phyloP scores from a whole-genome alignment of 2,888 invertebrate species.

The Lamellibrachia satsuma region DNA sequence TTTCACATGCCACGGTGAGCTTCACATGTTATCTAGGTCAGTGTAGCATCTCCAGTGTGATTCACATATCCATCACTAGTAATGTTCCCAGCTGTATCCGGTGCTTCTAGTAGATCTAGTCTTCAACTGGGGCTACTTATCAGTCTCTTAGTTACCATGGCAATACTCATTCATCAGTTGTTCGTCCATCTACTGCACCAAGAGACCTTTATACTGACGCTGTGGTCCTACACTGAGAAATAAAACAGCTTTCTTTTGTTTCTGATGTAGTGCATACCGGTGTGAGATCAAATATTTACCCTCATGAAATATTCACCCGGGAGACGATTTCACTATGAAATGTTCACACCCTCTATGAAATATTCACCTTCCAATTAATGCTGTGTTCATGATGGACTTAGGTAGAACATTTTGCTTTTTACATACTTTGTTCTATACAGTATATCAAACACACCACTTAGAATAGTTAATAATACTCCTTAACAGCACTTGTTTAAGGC shows the following conservation, averaged over 20 bases:
- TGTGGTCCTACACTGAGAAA: background rate
- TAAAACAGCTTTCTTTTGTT: background rate
- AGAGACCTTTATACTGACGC: background rate
- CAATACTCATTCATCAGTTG: background rate
- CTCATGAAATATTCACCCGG: too few relatives aligned
- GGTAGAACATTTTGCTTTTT: too few relatives aligned
- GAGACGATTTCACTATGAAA: too few relatives aligned
- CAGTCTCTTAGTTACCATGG: background rate
- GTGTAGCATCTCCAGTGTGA: background rate
- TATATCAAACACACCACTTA: too few relatives aligned
- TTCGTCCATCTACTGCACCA: background rate
- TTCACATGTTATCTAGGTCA: background rate
- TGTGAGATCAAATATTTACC: too few relatives aligned
- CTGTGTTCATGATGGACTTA: too few relatives aligned
- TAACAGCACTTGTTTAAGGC: too few relatives aligned
- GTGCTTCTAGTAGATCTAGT: background rate
- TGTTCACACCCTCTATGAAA: too few relatives aligned
- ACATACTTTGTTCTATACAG: too few relatives aligned
- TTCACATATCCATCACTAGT: background rate
- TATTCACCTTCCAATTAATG: too few relatives aligned
- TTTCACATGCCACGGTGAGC: slow-evolving; percentile 4
- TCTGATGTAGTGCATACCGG: too few relatives aligned
- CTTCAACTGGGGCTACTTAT: background rate
- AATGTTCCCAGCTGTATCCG: background rate
- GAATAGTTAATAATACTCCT: too few relatives aligned